Evolutionary conservation across 2,113 vertebrate genomes (phyloP).

Genomic region (Steatornis caripensis): DNA sequence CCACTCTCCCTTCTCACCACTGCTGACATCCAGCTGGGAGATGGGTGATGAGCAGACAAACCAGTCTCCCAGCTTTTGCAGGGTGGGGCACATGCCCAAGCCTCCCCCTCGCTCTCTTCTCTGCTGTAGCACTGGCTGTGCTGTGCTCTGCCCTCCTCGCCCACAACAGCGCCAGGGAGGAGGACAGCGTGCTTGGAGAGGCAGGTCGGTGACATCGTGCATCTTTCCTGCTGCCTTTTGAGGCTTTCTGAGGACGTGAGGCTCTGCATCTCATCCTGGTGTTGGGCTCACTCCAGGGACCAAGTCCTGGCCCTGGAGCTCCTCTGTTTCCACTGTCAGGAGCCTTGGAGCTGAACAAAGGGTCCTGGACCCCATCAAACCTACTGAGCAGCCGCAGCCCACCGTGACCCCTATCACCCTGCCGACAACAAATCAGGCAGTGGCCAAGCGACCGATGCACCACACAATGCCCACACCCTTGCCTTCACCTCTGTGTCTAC

Average conservation of each 20-base stretch:
- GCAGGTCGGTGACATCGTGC: fast-evolving
- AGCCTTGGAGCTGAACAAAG: not conserved
- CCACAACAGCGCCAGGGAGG: not conserved
- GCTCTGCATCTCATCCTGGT: not conserved
- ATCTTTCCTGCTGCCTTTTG: not conserved
- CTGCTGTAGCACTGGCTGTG: not conserved
- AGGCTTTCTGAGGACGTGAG: not conserved
- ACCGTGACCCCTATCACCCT: not conserved
- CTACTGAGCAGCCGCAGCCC: not conserved
- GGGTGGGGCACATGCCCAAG: not conserved
- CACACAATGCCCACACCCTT: not conserved
- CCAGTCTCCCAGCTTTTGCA: not conserved
- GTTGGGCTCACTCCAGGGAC: not conserved
- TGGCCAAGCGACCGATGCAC: fast-evolving
- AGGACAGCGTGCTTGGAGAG: not conserved
- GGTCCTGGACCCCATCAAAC: not conserved
- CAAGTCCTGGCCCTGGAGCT: not conserved
- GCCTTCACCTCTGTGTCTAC: not conserved
- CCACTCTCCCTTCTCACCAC: not conserved
- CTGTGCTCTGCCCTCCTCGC: not conserved
- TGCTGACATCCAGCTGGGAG: not conserved
- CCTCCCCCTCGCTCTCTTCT: not conserved
- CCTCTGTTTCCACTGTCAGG: not conserved
- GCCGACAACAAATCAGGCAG: not conserved
- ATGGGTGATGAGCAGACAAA: not conserved